Conservation (phyloP, 2,113 vertebrate species). For the Poecilia latipinna region DNA sequence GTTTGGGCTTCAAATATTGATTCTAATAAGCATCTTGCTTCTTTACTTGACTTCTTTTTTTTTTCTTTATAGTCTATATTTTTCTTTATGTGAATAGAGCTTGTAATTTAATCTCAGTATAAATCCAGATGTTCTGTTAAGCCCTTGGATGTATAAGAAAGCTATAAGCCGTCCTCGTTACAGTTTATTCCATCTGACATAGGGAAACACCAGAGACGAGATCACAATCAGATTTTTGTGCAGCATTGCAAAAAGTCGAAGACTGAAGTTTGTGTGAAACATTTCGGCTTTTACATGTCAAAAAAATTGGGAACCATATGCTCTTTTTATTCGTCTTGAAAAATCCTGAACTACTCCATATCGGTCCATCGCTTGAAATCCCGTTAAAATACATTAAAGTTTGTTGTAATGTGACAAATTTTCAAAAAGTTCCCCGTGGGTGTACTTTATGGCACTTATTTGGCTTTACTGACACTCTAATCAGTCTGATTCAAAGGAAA, state of each 20-base stretch:
- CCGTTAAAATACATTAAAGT: neutral
- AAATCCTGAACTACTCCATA: neutral
- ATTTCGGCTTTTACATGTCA: no score
- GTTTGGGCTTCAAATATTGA: conserved; percentile 7
- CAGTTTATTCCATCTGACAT: no score
- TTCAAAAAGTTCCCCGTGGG: neutral
- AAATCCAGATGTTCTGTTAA: neutral
- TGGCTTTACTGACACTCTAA: neutral
- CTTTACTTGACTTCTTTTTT: conserved; percentile 1
- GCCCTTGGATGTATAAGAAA: neutral
- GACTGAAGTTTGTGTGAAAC: no score
- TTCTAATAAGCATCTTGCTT: conserved; percentile 4
- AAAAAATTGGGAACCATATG: no score
- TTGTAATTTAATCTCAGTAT: neutral
- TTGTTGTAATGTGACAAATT: neutral
- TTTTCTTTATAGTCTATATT: neutral
- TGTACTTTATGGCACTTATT: neutral
- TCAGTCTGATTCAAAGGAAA: neutral
- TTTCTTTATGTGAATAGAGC: neutral
- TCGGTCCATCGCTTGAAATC: neutral
- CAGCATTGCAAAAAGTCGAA: neutral
- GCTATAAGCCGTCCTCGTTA: neutral
- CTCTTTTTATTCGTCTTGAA: neutral
- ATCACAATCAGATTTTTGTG: no score
- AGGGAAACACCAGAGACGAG: neutral